Evolutionary conservation across 2,888 invertebrate species (phyloP).

Genomic region (Thymelicus lineola): DNA sequence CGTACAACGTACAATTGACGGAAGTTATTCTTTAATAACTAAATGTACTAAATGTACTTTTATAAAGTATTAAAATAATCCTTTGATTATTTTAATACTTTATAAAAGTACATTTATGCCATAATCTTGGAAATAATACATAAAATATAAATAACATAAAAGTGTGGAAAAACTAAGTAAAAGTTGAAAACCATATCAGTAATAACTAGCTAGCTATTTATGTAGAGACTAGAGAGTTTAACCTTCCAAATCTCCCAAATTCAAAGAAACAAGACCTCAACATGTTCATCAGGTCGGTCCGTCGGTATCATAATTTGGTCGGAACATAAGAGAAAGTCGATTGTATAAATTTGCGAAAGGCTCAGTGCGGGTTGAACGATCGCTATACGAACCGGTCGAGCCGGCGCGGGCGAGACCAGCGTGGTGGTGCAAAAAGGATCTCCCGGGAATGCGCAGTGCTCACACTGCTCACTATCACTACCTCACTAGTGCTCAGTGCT

Average conservation of each 20-base stretch:
- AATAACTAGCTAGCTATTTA: not conserved
- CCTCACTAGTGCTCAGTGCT: too few relatives aligned
- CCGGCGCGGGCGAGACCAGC: conserved; percentile 43
- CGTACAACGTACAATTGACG: not conserved
- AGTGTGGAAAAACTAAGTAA: too few relatives aligned
- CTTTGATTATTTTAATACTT: not conserved
- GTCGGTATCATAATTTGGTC: conserved; percentile 19
- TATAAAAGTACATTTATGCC: too few relatives aligned
- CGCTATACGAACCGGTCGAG: conserved; percentile 72
- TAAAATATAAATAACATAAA: too few relatives aligned
- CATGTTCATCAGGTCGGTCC: conserved; percentile 3
- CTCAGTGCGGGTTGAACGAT: conserved; percentile 73
- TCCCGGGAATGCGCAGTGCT: conserved; percentile 65
- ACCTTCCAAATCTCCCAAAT: not conserved
- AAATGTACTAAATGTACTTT: too few relatives aligned
- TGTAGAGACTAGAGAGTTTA: not conserved
- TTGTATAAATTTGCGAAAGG: conserved; percentile 59
- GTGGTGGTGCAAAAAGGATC: conserved; percentile 67
- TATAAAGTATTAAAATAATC: too few relatives aligned
- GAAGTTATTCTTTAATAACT: not conserved
- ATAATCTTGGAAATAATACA: too few relatives aligned
- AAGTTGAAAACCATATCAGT: too few relatives aligned
- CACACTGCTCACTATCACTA: too few relatives aligned
- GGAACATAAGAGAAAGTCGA: conserved; percentile 43
- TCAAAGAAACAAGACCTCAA: not conserved